Conservation (phyloP, 2,888 invertebrate genomes). For the Octodonta nipae region DNA sequence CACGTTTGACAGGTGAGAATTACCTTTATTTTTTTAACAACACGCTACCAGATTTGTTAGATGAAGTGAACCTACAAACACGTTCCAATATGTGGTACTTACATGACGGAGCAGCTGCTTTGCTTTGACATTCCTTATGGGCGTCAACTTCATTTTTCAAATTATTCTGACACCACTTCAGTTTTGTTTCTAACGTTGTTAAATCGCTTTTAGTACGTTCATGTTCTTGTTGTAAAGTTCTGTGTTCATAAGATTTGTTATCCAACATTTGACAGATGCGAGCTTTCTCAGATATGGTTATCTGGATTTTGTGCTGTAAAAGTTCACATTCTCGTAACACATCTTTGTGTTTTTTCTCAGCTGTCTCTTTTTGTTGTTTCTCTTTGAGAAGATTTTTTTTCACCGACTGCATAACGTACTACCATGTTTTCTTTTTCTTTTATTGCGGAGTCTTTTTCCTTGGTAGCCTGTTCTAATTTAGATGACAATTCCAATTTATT, state of each 20-base stretch:
- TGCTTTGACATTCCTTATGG: too few species aligned
- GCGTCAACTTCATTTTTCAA: slow-evolving; percentile 64
- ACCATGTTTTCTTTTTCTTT: slow-evolving; percentile 75
- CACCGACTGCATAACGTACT: slow-evolving; percentile 75
- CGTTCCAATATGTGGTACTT: too few species aligned
- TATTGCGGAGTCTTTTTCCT: slow-evolving; percentile 53
- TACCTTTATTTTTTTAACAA: too few species aligned
- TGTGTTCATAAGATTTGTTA: slow-evolving; percentile 64
- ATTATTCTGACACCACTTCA: slow-evolving; percentile 85
- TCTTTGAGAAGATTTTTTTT: slow-evolving; percentile 66
- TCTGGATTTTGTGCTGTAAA: slow-evolving; percentile 53
- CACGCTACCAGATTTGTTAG: too few species aligned
- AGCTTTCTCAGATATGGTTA: slow-evolving; percentile 56
- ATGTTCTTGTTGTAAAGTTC: slow-evolving; percentile 54
- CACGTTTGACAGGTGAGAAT: too few species aligned
- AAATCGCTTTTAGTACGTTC: slow-evolving; percentile 62
- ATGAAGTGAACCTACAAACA: too few species aligned
- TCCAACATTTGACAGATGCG: slow-evolving; percentile 65
- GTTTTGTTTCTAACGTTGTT: slow-evolving; percentile 63
- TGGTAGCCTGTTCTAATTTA: slow-evolving; percentile 47
- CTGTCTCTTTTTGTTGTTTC: slow-evolving; percentile 48
- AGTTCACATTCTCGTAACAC: slow-evolving; percentile 57
- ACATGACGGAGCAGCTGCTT: too few species aligned
- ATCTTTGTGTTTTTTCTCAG: slow-evolving; percentile 55
- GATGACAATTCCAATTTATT: slow-evolving; percentile 36